Evolutionary conservation across 2,888 invertebrate species (phyloP).

Genomic region (Athripsodes cinereus): DNA sequence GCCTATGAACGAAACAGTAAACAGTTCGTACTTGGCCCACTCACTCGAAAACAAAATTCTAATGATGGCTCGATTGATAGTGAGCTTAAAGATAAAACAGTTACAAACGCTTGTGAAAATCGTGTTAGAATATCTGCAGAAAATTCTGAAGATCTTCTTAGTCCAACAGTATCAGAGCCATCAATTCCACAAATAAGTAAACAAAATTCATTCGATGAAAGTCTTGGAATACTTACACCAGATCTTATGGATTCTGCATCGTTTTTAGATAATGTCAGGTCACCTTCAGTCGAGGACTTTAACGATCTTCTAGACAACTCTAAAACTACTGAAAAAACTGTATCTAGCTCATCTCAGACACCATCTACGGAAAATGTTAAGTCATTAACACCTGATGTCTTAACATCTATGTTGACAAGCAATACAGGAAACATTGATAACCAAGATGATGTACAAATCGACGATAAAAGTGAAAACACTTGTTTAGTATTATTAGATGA

Average conservation of each 20-base stretch:
- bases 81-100: not conserved
- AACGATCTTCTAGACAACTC: constrained; percentile 26
- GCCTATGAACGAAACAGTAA: constrained; percentile 3
- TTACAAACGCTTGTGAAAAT: constrained; percentile 4
- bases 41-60: constrained; percentile 21
- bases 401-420: constrained; percentile 18
- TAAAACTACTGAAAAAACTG: constrained; percentile 28
- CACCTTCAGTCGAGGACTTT: constrained; percentile 60
- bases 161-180: constrained; percentile 37
- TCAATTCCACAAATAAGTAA: constrained; percentile 52
- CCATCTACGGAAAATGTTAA: constrained; percentile 47
- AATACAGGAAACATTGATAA: not conserved
- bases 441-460: not conserved
- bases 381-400: constrained; percentile 27
- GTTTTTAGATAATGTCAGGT: constrained; percentile 56
- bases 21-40: constrained; percentile 21
- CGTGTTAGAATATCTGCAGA: not conserved
- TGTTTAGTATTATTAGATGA: not conserved
- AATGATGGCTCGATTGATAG: constrained; percentile 1
- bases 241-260: constrained; percentile 79
- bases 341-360: constrained; percentile 41
- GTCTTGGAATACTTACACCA: constrained; percentile 80
- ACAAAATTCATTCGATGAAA: constrained; percentile 80
- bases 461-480: constrained; percentile 10
- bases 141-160: constrained; percentile 16